A percentile compares a stretch with the other conserved stretches of the same genome.
Conservation (phyloP, 2,888 invertebrate species). For the Diarsia brunnea region DNA sequence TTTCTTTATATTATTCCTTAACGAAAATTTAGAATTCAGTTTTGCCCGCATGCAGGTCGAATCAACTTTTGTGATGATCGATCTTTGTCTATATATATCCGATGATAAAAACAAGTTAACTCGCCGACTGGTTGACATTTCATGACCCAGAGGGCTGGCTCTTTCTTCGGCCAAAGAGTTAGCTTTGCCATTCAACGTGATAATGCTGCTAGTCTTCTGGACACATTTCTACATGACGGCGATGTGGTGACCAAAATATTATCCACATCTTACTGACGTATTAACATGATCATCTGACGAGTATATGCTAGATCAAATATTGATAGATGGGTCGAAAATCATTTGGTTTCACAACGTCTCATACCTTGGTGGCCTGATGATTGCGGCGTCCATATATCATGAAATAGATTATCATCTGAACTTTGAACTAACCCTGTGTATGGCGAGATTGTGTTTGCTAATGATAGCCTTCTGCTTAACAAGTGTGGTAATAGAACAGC, state of each 20-base stretch:
- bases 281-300: background rate
- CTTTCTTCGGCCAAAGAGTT: too few relatives aligned
- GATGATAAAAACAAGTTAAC: too few relatives aligned
- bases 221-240: too few relatives aligned
- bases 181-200: too few relatives aligned
- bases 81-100: too few relatives aligned
- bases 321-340: slow-evolving; percentile 27
- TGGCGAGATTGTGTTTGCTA: slow-evolving; percentile 31
- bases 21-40: background rate
- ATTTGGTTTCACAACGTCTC: slow-evolving; percentile 42
- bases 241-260: background rate
- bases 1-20: background rate
- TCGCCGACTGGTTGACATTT: too few relatives aligned
- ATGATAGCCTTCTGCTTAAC: slow-evolving; percentile 20
- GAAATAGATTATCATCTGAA: slow-evolving; percentile 63
- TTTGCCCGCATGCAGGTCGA: background rate
- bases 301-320: slow-evolving; percentile 40
- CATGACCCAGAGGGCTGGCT: too few relatives aligned
- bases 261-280: background rate
- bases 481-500: slow-evolving; percentile 17
- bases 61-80: too few relatives aligned
- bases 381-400: slow-evolving; percentile 34
- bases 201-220: too few relatives aligned
- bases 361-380: slow-evolving; percentile 14
- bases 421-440: slow-evolving; percentile 51